phyloP scores from a whole-genome alignment of 2,113 vertebrate species.

The Tachysurus vachellii region DNA sequence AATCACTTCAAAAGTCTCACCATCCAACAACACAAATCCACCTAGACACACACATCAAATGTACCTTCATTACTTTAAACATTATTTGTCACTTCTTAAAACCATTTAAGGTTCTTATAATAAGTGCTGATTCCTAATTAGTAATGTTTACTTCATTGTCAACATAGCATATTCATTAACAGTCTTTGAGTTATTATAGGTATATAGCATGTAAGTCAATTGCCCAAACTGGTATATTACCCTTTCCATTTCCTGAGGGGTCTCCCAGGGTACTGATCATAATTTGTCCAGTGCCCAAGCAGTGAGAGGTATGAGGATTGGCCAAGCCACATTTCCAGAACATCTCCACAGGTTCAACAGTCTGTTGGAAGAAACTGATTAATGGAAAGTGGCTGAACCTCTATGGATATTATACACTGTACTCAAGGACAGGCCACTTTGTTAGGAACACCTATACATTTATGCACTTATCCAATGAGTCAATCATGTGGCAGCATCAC shows the following conservation, averaged over 20 bases:
- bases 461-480: not conserved
- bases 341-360: constrained; percentile 81
- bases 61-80: not conserved
- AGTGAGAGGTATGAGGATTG: constrained; percentile 87
- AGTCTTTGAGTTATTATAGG: not conserved
- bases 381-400: not conserved
- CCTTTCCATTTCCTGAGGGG: constrained; percentile 82
- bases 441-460: not conserved
- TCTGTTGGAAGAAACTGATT: constrained; percentile 62
- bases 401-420: not conserved
- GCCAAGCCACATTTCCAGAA: constrained; percentile 78
- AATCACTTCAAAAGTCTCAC: constrained; percentile 86
- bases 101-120: not conserved
- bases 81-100: not conserved
- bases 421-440: not conserved
- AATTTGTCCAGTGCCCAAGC: constrained; percentile 85
- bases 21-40: constrained; percentile 87
- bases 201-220: not conserved
- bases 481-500: not conserved
- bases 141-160: not conserved
- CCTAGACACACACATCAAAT: constrained; percentile 65
- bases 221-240: constrained; percentile 62
- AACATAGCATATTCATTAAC: not conserved
- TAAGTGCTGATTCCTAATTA: not conserved
- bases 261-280: constrained; percentile 90